phyloP scores from a whole-genome alignment of 2,797 vertebrate genomes.

The Zalophus californianus region DNA sequence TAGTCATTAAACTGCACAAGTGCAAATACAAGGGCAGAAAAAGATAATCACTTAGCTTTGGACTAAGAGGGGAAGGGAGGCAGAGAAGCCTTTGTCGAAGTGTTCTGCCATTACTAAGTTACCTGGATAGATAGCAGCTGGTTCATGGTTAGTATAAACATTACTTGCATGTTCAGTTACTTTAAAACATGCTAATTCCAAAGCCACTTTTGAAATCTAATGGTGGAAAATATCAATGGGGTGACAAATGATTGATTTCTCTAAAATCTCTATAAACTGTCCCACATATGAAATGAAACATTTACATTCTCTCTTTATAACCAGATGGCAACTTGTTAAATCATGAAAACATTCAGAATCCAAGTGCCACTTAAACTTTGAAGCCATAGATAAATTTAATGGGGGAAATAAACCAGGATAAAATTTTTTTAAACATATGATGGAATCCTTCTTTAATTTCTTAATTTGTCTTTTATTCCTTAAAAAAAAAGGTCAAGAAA shows the following conservation, averaged over 20 bases:
- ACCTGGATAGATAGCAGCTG: not conserved
- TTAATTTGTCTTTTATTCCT: conserved; percentile 81
- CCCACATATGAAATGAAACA: conserved; percentile 47
- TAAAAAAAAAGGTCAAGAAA: conserved; percentile 68
- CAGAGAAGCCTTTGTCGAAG: not conserved
- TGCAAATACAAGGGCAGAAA: not conserved
- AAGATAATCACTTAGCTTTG: conserved; percentile 20
- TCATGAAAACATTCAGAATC: conserved; percentile 48
- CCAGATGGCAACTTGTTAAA: conserved; percentile 71
- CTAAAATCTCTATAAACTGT: conserved; percentile 48
- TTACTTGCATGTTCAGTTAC: conserved; percentile 14
- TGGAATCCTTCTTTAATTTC: conserved; percentile 73
- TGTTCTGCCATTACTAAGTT: not conserved
- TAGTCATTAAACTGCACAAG: conserved; percentile 73
- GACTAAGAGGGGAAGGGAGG: not conserved
- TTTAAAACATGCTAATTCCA: conserved; percentile 72
- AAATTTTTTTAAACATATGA: conserved; percentile 3
- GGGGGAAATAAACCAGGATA: conserved; percentile 78
- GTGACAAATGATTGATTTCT: conserved; percentile 48
- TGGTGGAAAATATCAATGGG: conserved; percentile 32
- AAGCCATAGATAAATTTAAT: conserved; percentile 84
- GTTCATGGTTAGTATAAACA: not conserved
- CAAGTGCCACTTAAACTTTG: conserved; percentile 82
- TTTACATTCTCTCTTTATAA: conserved; percentile 69
- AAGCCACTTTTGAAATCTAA: conserved; percentile 69